Evolutionary conservation across 1,140 invertebrate species (phyloP), one percentile per base, ranked within the genome.

Genomic region (Ruditapes philippinarum): DNA sequence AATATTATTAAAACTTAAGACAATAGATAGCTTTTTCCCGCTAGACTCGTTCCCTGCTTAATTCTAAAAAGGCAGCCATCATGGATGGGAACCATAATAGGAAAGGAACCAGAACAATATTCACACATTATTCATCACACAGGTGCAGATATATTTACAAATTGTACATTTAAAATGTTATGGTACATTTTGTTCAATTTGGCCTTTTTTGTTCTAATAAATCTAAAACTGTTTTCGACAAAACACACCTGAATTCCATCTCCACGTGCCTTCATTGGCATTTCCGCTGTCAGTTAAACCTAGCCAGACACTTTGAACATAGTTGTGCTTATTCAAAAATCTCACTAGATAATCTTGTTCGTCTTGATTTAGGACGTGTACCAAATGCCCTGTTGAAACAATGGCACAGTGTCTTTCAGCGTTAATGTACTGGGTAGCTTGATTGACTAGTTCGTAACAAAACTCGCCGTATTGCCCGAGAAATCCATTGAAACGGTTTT

Each of bases 391-490:
- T 3, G 28, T 3, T 9, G 78, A 33, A 12, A 38, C 33, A 1
- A 36, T 36, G 14, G 65, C 33, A 65, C 85, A 88, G 28, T 88
- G 85, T 22, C 74, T 68, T 70, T 78, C 49, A 33, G 74, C 85
- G 36, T 80, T 88, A n/a, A 33, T 38, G 60, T 73, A 88, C 33
- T 88, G 85, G 9, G 85, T 88, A 3, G 33, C 2, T 28, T 19
- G 28, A 38, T 78, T 49, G 1, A 88, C 85, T 7, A 88, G 49
- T 42, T 88, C 85, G 45, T 65, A 88, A 25, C 85, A 88, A 36
- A 60, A 88, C 12, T 88, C 85, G 25, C 85, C 85, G 31, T 65
- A 80, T 54, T 88, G 85, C 45, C 85, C 85, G 2, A 88, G 40
- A 65, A 79, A 88, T 19, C 85, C 85, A n/a, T 65, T 7, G 22